Conservation (phyloP, 2,113 vertebrate species). For the Notothenia coriiceps region DNA sequence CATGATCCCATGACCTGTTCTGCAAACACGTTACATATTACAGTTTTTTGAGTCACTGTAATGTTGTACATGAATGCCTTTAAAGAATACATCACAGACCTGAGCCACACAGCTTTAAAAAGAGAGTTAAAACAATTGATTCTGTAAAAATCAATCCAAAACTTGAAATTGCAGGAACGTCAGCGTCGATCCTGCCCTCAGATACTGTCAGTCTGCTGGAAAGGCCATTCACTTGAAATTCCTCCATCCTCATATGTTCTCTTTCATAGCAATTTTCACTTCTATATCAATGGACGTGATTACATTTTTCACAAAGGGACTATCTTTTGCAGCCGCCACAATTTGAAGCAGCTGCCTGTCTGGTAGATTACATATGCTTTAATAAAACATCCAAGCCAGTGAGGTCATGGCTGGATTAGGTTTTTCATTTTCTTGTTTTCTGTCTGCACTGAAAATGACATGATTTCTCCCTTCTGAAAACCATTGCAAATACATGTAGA, state of each 20-base stretch:
- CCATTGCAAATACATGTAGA: conserved; percentile 19
- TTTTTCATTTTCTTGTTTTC: conserved; percentile 28
- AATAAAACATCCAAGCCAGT: conserved; percentile 4
- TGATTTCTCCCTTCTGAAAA: conserved; percentile 7
- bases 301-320: conserved; percentile 11
- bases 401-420: conserved; percentile 28
- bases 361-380: neutral
- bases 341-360: conserved; percentile 16
- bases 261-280: neutral
- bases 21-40: neutral
- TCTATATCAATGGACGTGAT: neutral
- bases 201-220: neutral
- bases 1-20: neutral
- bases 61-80: neutral
- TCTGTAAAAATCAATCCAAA: neutral
- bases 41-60: neutral
- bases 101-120: neutral
- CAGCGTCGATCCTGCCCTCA: neutral
- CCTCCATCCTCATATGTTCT: neutral
- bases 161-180: conserved; percentile 8
- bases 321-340: conserved; percentile 1
- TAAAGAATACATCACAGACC: neutral
- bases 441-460: neutral
- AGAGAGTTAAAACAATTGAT: neutral
- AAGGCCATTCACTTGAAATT: neutral